Percentiles rank a stretch among this genome's conserved stretches.
phyloP scores from a whole-genome alignment of 2,113 vertebrate genomes.

The Bubo blakistoni region DNA sequence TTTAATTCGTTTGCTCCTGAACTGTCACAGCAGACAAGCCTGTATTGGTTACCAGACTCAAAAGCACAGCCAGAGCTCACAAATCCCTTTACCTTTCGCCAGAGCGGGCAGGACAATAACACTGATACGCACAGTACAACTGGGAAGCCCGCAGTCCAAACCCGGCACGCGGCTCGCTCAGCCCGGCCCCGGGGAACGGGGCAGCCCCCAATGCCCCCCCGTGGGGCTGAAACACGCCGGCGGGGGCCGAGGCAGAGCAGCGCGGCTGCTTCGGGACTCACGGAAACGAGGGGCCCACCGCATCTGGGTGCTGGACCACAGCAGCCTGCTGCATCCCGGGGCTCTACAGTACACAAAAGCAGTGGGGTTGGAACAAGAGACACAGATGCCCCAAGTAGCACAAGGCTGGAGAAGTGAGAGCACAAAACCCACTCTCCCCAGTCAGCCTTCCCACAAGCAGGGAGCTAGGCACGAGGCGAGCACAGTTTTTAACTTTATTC shows the following conservation, averaged over 20 bases:
- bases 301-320: background rate
- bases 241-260: background rate
- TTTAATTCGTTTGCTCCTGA: rapidly evolving
- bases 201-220: background rate
- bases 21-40: background rate
- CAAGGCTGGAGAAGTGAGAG: background rate
- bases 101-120: background rate
- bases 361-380: background rate
- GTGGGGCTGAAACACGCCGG: too few relatives aligned
- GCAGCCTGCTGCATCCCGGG: background rate
- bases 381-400: background rate
- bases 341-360: background rate
- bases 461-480: background rate
- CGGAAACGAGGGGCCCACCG: rapidly evolving
- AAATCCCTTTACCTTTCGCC: background rate
- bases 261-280: background rate
- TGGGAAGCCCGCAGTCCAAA: background rate
- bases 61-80: background rate
- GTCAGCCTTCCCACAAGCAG: background rate
- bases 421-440: background rate
- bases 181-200: background rate
- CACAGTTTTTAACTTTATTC: background rate
- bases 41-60: background rate
- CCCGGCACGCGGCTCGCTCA: rapidly evolving
- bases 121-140: rapidly evolving